These are phyloP conservation scores for Luffia ferchaultella DNA, from an alignment of 2,888 invertebrate species.

Conservation along the genomic window DNA sequence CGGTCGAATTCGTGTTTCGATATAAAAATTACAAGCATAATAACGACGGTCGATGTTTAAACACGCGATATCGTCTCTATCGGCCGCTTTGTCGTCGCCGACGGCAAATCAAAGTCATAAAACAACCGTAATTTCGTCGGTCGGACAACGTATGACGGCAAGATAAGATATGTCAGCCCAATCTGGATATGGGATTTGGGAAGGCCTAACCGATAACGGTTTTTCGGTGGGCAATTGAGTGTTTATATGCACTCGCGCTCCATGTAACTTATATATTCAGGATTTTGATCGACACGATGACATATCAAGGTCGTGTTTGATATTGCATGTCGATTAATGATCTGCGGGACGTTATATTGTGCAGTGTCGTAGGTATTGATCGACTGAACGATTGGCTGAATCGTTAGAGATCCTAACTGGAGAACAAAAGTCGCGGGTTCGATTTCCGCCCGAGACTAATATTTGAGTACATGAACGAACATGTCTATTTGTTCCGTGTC, in stretches of 20 bases:
- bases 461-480: too few species aligned
- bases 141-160: conserved; percentile 6
- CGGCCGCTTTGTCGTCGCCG: conserved; percentile 47
- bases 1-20: conserved; percentile 53
- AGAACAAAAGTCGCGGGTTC: too few species aligned
- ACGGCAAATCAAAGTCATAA: conserved; percentile 61
- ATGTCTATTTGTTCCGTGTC: too few species aligned
- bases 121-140: conserved; percentile 58
- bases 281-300: not conserved
- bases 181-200: conserved; percentile 59
- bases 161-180: conserved; percentile 52
- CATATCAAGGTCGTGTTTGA: not conserved
- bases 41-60: conserved; percentile 51
- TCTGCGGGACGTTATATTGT: too few species aligned
- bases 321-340: too few species aligned
- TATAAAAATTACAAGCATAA: conserved; percentile 63
- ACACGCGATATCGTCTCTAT: conserved; percentile 36
- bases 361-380: too few species aligned
- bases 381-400: too few species aligned
- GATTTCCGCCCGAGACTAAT: too few species aligned
- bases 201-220: not conserved
- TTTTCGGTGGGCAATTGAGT: not conserved
- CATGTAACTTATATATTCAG: not conserved
- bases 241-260: not conserved
- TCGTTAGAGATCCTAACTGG: too few species aligned